Base-by-base conservation (phyloP, 2,888 invertebrate genomes). In the Eupsilia transversa region DNA sequence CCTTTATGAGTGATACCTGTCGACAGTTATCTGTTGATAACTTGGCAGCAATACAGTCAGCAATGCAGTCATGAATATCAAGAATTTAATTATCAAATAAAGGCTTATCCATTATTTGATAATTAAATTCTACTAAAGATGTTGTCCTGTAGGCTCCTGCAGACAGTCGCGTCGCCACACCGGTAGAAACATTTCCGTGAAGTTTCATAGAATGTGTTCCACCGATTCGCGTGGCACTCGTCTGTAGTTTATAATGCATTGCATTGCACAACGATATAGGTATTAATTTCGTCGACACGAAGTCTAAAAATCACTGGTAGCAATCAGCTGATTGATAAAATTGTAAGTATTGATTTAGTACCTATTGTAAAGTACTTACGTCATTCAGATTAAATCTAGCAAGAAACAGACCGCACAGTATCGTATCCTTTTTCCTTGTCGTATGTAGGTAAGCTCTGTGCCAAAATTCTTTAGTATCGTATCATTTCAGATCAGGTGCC, bases 311-410 rank as follows among this genome's bases (percentile, higher is more conserved):
- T 59, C 41, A 60, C 3, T 75, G n/a, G 14, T n/a, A 30, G 43
- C 30, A 71, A 76, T 76, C 79, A 76, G 72, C 60, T 60, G 70
- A 59, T 60, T 54, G 79, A 61, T 76, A 79, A 30, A n/a, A 14
- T 33, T 33, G 2, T 12, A n/a, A n/a, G n/a, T n/a, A 78, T 49
- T 27, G n/a, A 23, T 38, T 60, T 1, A 17, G 9, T 69, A 67
- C 27, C 20, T 77, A 69, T 33, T 69, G 57, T 2, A 43, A 41
- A 17, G 12, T 33, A 41, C 27, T 9, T 72, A 46, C 75, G 79
- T 79, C 79, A 79, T 79, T 2, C 3, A 71, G 79, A 76, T 76
- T 27, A 46, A 71, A 70, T 60, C 71, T 79, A 35, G n/a, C 0
- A 35, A 14, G 17, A 65, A 65, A 17, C 17, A 52, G 52, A 17